Evolutionary conservation across 2,888 invertebrate species (phyloP), one percentile per base, ranked within the genome.

Genomic region (Rhorus exstirpatorius): DNA sequence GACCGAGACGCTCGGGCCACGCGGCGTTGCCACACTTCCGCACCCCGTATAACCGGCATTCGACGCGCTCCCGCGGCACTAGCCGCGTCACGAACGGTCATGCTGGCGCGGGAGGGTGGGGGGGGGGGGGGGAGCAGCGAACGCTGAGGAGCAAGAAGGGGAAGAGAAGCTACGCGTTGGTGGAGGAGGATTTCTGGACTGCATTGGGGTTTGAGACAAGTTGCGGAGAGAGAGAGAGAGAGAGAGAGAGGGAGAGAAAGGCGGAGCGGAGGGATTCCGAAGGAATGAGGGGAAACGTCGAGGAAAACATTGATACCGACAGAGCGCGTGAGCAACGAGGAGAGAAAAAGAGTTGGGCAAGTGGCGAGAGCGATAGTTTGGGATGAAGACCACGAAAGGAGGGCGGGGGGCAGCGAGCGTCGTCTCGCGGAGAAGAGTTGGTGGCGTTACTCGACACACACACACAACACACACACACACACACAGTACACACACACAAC

Each of bases 21-120:
- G 91, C 92, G 87, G 87, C 89, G 92, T 92, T 92, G 92, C 92
- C 93, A 91, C 90, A 90, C 91, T 92, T 91, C 90, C 90, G 88
- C 87, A 87, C 58, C 35, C 21, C 35, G 67, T 76, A 72, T 68
- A 65, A 86, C 89, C 87, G 87, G 86, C 87, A 84, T 86, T 84
- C 83, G 83, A 83, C 83, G 84, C 83, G 85, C 86, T 84, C 77
- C 70, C 82, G 81, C 81, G 76, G 77, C 77, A 77, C 78, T 79
- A 60, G 75, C 76, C 71, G 81, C 74, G 68, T 76, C 67, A 65
- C 75, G 70, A 65, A 78, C 72, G 74, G 71, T 79, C 81, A 77
- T n/a, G n/a, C n/a, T 74, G 82, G 77, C 19, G 68, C 79, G 74
- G 70, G 76, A 67, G 70, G 76, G 72, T 81, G 53, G 84, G 41